Conservation (phyloP, 2,113 vertebrate genomes). For the Blennius ocellaris region DNA sequence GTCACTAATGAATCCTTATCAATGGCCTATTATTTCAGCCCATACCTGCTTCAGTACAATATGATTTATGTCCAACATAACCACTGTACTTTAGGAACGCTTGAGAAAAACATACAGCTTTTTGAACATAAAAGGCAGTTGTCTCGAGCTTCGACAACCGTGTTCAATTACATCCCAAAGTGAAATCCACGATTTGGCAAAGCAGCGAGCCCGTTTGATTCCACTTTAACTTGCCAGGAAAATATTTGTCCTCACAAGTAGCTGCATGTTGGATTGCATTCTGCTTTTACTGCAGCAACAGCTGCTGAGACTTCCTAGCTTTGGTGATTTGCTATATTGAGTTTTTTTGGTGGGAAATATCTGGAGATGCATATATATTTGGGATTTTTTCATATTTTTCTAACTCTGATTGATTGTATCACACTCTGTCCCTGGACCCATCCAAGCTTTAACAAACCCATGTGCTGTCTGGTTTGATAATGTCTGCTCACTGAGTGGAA, state of each 20-base stretch:
- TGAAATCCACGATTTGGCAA: constrained; percentile 37
- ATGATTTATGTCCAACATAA: constrained; percentile 13
- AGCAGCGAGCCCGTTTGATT: constrained; percentile 30
- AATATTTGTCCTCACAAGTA: constrained; percentile 58
- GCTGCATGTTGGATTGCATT: constrained; percentile 33
- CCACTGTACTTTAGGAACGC: not conserved
- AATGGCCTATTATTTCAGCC: constrained; percentile 15
- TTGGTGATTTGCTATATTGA: too few relatives aligned
- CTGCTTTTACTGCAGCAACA: constrained; percentile 33
- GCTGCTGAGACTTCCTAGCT: constrained; percentile 43
- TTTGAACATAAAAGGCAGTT: not conserved
- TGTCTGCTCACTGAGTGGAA: constrained; percentile 25
- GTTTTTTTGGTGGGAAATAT: too few relatives aligned
- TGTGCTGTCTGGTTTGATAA: constrained; percentile 20
- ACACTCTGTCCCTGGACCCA: constrained; percentile 13
- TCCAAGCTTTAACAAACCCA: not conserved
- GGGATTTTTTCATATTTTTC: constrained; percentile 7
- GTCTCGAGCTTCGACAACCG: constrained; percentile 1
- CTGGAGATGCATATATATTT: not conserved
- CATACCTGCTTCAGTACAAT: constrained; percentile 13
- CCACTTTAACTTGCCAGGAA: constrained; percentile 50
- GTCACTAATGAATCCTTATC: constrained; percentile 37
- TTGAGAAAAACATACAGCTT: not conserved
- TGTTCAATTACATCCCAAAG: constrained; percentile 13
- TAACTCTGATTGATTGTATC: constrained; percentile 19